Percentiles rank a stretch among this genome's conserved stretches.
Evolutionary conservation across 1,140 invertebrate species (phyloP).

Genomic region (Cylas formicarius): DNA sequence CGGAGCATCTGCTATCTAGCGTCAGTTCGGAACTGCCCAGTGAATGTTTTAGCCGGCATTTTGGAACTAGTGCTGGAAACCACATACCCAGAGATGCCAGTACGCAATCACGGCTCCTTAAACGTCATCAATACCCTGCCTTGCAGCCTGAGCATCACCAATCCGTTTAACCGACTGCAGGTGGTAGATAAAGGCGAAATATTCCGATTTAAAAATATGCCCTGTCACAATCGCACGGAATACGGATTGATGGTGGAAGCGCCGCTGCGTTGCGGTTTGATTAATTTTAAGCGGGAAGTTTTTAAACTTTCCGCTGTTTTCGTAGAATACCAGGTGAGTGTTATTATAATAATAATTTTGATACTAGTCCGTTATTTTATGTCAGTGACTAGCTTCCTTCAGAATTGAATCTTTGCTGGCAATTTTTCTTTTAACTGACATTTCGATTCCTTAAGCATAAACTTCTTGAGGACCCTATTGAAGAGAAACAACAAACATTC

Average conservation of each 20-base stretch:
- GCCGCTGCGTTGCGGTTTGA: conserved; percentile 25
- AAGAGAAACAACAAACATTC: no score
- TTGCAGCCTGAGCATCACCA: conserved; percentile 30
- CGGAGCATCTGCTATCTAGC: no score
- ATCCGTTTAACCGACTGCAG: conserved; percentile 23
- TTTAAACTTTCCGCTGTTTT: conserved; percentile 28
- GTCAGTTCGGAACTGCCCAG: conserved; percentile 48
- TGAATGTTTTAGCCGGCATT: conserved; percentile 33
- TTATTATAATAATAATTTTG: background rate
- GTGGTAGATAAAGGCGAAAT: conserved; percentile 24
- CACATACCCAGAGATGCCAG: conserved; percentile 33
- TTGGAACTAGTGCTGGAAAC: conserved; percentile 34
- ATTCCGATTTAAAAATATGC: conserved; percentile 28
- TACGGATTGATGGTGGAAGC: conserved; percentile 31
- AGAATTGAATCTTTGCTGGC: no score
- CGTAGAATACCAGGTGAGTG: conserved; percentile 30
- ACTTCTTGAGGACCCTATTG: no score
- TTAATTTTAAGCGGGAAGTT: conserved; percentile 17
- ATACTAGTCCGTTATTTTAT: no score
- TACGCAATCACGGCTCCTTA: conserved; percentile 27
- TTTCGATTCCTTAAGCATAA: no score
- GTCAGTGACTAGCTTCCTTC: no score
- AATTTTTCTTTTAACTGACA: no score
- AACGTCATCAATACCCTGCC: conserved; percentile 38
- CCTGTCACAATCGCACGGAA: conserved; percentile 23